Evolutionary conservation across 2,797 vertebrate genomes (phyloP).

Genomic region (Acanthurus leucopareius): DNA sequence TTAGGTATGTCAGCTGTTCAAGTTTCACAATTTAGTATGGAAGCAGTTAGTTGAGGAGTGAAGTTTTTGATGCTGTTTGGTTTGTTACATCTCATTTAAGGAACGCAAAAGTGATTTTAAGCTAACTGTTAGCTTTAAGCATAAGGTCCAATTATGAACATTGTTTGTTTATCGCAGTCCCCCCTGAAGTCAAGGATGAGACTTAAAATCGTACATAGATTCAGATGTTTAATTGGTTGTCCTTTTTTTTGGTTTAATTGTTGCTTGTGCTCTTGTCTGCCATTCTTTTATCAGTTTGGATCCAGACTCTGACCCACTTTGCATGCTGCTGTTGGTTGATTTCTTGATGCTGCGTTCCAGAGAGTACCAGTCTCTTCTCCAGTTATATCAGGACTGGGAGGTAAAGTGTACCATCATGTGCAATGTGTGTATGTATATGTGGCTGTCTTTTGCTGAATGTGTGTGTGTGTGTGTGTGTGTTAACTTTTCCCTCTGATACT

Average conservation of each 20-base stretch:
- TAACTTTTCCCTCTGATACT: neutral
- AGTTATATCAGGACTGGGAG: conserved; percentile 96
- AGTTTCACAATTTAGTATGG: neutral
- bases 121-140: neutral
- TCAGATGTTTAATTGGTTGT: neutral
- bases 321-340: conserved; percentile 94
- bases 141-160: neutral
- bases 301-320: conserved; percentile 94
- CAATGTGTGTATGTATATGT: conserved; percentile 1
- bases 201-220: neutral
- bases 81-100: conserved; percentile 3
- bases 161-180: neutral
- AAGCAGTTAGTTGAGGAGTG: neutral
- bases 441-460: neutral
- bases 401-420: conserved; percentile 78
- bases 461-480: neutral
- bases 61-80: neutral
- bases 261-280: conserved; percentile 14
- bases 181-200: neutral
- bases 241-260: neutral
- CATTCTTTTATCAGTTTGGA: conserved; percentile 88
- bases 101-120: neutral
- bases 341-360: conserved; percentile 92
- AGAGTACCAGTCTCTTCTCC: conserved; percentile 90
- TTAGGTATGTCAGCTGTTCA: neutral